Base-by-base conservation (phyloP, 2,888 invertebrate species). In the Saturnia japonica region DNA sequence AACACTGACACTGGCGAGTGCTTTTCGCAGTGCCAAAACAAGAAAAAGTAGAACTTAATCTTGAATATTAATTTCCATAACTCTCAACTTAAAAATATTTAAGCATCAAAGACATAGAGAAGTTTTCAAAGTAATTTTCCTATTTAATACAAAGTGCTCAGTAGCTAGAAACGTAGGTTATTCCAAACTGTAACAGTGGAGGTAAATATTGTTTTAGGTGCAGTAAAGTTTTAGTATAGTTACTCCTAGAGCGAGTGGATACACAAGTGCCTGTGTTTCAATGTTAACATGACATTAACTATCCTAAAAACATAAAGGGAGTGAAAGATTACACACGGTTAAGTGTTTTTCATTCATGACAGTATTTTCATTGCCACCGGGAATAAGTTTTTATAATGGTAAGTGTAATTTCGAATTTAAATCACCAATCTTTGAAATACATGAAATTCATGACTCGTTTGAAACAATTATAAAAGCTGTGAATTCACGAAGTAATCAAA, bases 181-280 rank as follows among this genome's bases (percentile, higher is more conserved):
- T 64, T 40, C 34, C 19, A 64, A 64, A 64, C n/a, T 40, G 16
- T 64, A 64, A 64, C 64, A n/a, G 19, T 40, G 40, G n/a, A 40
- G 64, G 40, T 64, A 64, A 64, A 64, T 64, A 64, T 64, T 64
- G 19, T 64, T 64, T 64, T 64, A 64, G 64, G 64, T 64, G 64
- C 64, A n/a, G 40, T 19, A 64, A 64, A 64, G 64, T 64, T 64
- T n/a, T 40, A 62, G 64, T 34, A n/a, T 64, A 40, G 64, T 22
- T 57, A 25, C 40, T 64, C 40, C 19, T 16, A 25, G 40, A 64
- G 40, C 22, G 16, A 40, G 40, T n/a, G 64, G 4, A 64, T 40
- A 19, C 34, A 64, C 34, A 22, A 12, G 19, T 40, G 40, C 40
- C 40, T 64, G 64, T 40, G 40, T 40, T 64, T n/a, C 40, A 64